Conservation (phyloP, 2,113 vertebrate species). For the Illadopsis cleaveri region DNA sequence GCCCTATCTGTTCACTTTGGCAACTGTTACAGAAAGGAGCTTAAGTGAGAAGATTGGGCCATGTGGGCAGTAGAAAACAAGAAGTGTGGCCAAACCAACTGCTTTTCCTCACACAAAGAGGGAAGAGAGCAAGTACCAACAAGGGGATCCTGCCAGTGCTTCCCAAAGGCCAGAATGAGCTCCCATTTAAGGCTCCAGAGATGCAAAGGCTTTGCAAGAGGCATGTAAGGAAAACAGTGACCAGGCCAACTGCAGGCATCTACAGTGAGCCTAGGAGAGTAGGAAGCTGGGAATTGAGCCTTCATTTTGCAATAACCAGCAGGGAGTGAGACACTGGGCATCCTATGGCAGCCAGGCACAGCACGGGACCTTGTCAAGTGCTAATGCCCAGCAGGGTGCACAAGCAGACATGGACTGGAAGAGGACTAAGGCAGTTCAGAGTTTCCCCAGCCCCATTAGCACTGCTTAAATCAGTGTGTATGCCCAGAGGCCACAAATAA, state of each 20-base stretch:
- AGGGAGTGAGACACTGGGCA: neutral
- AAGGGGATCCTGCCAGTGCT: neutral
- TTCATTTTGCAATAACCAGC: neutral
- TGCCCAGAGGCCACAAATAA: neutral
- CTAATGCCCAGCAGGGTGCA: neutral
- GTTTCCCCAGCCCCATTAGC: neutral
- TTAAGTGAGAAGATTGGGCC: neutral
- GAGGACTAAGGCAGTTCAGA: neutral
- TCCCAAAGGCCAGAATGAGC: neutral
- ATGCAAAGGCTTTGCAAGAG: neutral
- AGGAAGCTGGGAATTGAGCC: neutral
- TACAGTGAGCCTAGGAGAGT: neutral
- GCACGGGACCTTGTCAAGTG: neutral
- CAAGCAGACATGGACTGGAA: neutral
- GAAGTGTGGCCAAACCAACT: neutral
- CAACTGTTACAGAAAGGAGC: neutral
- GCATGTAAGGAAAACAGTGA: neutral
- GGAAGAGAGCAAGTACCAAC: neutral
- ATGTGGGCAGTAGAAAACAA: neutral
- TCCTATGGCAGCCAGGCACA: neutral
- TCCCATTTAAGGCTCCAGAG: neutral
- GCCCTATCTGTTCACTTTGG: neutral
- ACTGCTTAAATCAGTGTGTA: neutral
- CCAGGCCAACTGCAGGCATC: neutral
- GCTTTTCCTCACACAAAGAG: neutral